Evolutionary conservation across 64 coral and sea anemone species (phyloP), one percentile per base, ranked within the genome.

Genomic region (Cladopsammia gracilis): DNA sequence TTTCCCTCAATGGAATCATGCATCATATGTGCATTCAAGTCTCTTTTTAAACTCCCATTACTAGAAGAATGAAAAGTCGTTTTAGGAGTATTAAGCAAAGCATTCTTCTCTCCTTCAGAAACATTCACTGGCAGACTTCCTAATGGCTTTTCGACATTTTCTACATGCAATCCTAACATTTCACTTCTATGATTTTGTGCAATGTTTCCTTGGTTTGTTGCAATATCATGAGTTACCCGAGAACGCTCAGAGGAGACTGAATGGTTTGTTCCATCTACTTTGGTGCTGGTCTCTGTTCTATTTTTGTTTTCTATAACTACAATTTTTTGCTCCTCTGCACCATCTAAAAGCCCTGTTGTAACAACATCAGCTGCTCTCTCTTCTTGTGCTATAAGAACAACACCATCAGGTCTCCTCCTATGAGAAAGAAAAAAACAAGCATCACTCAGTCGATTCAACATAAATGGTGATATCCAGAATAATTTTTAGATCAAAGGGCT

Each of bases 331-430:
- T 98, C 92, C 64, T 91, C 93, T 20, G 92, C 75, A 62, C 81
- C 87, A 20, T 91, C 78, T 79, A 98, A 71, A 7, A 98, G 26
- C 5, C 86, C 88, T 54, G 92, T 74, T 14, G 88, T 18, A n/a
- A 98, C 78, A 83, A 98, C 80, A 78, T 98, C 96, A 26, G 93
- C 96, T 49, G 96, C 96, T 81, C 91, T 86, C 60, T 98, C 96
- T 81, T 98, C 96, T 43, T 87, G 88, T 49, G 96, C 96, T 23
- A 98, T 90, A n/a, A 98, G 92, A 48, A 98, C 96, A 3, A 98
- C 83, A 25, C 88, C 88, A 51, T 88, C 96, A 34, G 72, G 60
- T 76, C 62, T 50, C 45, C 43, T 64, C 60, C 62, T 67, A 34
- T 2, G 6, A 84, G 10, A 48, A 66, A 84, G 68, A 1, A 7